Conservation (phyloP, 2,113 vertebrate species). For the Menidia beryllina region DNA sequence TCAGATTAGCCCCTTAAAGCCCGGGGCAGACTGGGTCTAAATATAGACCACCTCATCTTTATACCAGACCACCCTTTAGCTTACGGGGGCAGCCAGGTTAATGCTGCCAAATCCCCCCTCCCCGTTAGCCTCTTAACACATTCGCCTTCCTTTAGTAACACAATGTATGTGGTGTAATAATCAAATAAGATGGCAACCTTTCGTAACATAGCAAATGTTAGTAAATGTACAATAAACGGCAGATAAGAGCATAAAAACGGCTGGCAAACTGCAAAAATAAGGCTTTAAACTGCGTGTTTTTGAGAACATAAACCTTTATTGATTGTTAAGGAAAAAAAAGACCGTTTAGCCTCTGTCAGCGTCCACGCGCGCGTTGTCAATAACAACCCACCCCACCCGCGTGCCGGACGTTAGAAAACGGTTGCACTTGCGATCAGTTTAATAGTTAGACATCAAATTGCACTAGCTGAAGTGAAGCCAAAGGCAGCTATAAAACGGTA, state of each 20-base stretch:
- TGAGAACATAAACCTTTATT: no score
- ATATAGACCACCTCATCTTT: conserved; percentile 28
- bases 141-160: background rate
- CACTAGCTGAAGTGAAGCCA: background rate
- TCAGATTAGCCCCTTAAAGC: conserved; percentile 37
- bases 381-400: no score
- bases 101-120: background rate
- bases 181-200: no score
- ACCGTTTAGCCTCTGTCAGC: no score
- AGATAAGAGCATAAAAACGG: background rate
- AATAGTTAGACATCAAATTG: background rate
- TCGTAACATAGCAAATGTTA: no score
- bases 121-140: background rate
- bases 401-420: background rate
- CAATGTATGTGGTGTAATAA: background rate
- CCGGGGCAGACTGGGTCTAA: conserved; percentile 25
- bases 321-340: no score
- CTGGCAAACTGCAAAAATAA: no score
- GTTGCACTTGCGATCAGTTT: background rate
- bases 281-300: background rate
- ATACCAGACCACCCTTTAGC: conserved; percentile 29
- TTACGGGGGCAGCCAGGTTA: conserved; percentile 1
- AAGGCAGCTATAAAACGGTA: background rate
- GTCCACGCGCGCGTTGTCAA: no score
- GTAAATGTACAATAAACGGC: background rate